Percentiles rank a stretch among this genome's conserved stretches.
Conservation (phyloP, 2,797 vertebrate species). For the Taeniopygia guttata region DNA sequence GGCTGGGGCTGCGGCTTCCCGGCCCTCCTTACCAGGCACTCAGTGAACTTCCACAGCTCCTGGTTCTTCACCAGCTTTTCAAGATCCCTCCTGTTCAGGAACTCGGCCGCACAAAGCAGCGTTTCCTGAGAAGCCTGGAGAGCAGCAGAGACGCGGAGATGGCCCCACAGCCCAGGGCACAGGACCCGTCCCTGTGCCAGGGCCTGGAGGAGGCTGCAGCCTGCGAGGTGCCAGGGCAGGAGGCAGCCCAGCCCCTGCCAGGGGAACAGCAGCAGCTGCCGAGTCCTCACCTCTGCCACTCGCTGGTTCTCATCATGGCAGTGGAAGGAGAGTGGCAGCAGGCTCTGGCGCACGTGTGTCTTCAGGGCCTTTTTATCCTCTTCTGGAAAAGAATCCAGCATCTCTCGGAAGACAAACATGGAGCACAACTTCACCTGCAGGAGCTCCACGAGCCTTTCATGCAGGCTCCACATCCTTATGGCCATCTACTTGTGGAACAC, state of each 20-base stretch:
- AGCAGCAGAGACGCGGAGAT: neutral
- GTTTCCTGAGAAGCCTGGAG: neutral
- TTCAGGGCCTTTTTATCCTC: neutral
- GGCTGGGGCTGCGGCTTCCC: too few species aligned
- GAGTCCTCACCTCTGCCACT: neutral
- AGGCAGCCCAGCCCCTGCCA: neutral
- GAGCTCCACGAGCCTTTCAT: too few species aligned
- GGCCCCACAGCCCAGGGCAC: neutral
- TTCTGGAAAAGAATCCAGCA: too few species aligned
- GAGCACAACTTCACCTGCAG: too few species aligned
- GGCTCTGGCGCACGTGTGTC: neutral
- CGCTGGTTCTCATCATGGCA: rapidly evolving
- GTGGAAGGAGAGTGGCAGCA: neutral
- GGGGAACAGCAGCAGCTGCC: neutral
- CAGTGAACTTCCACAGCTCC: rapidly evolving
- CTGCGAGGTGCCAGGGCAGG: rapidly evolving
- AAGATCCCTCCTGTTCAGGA: neutral
- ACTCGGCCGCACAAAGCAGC: rapidly evolving
- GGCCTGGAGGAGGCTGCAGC: neutral
- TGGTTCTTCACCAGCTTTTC: rapidly evolving
- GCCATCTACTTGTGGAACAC: too few species aligned
- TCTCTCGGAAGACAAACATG: too few species aligned
- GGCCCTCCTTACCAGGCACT: neutral
- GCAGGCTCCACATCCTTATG: too few species aligned
- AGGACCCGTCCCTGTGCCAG: neutral